Base-by-base conservation (phyloP, 64 coral and sea anemone species). In the Dendronephthya gigantea region DNA sequence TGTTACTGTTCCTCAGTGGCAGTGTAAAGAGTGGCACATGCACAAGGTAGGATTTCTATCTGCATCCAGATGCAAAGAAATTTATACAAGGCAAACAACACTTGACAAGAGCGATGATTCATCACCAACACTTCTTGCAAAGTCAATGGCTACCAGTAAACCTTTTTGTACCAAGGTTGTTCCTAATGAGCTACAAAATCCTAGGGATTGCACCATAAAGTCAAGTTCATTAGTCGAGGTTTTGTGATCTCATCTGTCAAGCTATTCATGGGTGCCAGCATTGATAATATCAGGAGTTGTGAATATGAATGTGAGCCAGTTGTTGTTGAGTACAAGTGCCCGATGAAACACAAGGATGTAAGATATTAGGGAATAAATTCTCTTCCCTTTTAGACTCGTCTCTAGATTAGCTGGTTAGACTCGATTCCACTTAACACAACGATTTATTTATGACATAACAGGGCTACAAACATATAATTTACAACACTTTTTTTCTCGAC, bases 81-180 rank as follows among this genome's bases (percentile, higher is more conserved):
- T 74, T 74, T 74, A 74, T 8, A 74, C 68, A 8, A 1, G 9
- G 68, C 68, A 74, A 25, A 8, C 9, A 74, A 74, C 68, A 19
- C 68, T 74, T 74, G 68, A 74, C 72, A 35, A 79, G 31, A 19
- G 32, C 5, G 36, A 79, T 34, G 72, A 79, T 79, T 35, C 36
- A 79, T 79, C 72, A 35, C 72, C 72, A 79, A 79, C 72, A 79
- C 72, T 79, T 79, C 72, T 79, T 33, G 72, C 29, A 29, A 79
- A 79, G 72, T 79, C 72, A 19, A 33, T 79, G 13, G 72, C 22
- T 79, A 79, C 72, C 10, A 79, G 72, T 79, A 79, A 79, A 34
- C 72, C 72, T 79, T 79, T 36, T 79, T 33, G 7, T 79, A 79
- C 25, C 25, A 79, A 79, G 2, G 72, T 79, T 79, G 22, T 79